Evolutionary conservation across 2,113 vertebrate genomes (phyloP), one percentile per base, ranked within the genome.

Genomic region (Ovibos moschatus): DNA sequence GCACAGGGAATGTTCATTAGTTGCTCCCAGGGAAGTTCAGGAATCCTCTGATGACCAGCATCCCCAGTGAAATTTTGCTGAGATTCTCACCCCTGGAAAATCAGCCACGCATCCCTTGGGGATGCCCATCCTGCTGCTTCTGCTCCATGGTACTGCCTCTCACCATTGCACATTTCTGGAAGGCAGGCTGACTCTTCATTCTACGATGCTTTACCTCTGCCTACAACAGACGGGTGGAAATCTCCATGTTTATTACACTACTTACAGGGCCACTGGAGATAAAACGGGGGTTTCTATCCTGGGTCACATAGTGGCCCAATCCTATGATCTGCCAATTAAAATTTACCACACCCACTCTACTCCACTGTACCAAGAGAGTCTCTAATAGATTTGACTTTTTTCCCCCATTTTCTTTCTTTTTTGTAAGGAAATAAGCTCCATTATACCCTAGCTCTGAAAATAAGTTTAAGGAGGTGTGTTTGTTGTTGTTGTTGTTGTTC

Each of bases 81-180:
- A 43, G 25, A 13, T 92, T 91, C 14, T 45, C 15, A 6, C 0
- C 7, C 11, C 50, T 8, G 27, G 16, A 50, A 71, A 85, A 60
- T 79, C 1, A 23, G 17, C 27, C 13, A 0, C 4, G 0, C 17
- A 7, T 47, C n/a, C 2, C 3, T 30, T 30, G 15, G 21, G 11
- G 50, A 8, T 21, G 36, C 71, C 25, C 33, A 21, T 2, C 0
- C 30, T n/a, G 6, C 14, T 51, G 10, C 43, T 83, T 87, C 47
- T 60, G 23, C 17, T 23, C 0, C 9, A 3, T 8, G n/a, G 11
- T 40, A 3, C 64, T 36, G 15, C 15, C 36, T 7, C 5, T 81
- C 55, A 36, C 8, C 33, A 71, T 1, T 0, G 4, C 14, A 4
- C 1, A 5, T 23, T 9, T 67, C 53, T 74, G 19, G 30, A 62